These are phyloP conservation scores for Ecliptopera silaceata DNA, from an alignment of 2,888 invertebrate species.

Conservation along the genomic window DNA sequence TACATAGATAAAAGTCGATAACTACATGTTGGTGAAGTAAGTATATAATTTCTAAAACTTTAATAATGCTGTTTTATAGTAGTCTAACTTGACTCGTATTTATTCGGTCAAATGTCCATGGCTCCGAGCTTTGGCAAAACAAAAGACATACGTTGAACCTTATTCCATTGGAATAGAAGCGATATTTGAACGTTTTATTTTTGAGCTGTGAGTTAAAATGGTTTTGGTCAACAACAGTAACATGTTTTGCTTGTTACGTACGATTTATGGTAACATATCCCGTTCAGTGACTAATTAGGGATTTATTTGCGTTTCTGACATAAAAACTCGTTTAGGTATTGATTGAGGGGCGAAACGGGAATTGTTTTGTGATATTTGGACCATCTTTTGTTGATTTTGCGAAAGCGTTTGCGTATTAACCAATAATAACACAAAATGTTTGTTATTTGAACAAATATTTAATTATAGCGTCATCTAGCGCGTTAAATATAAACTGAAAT, in stretches of 20 bases:
- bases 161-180: not conserved
- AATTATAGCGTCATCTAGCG: no score
- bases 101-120: constrained; percentile 15
- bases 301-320: constrained; percentile 22
- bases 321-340: constrained; percentile 18
- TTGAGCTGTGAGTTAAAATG: not conserved
- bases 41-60: no score
- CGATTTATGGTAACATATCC: constrained; percentile 31
- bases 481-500: no score
- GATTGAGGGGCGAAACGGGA: not conserved
- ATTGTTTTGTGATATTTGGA: not conserved
- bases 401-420: no score
- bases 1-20: no score
- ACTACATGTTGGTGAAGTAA: no score
- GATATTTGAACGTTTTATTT: constrained; percentile 3
- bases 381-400: not conserved
- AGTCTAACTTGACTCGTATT: constrained; percentile 6
- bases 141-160: not conserved
- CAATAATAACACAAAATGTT: no score
- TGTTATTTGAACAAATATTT: no score
- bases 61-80: not conserved
- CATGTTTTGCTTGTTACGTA: constrained; percentile 32
- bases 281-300: constrained; percentile 28
- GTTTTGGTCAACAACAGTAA: constrained; percentile 24
- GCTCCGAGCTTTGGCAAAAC: constrained; percentile 9